phyloP scores from a whole-genome alignment of 2,113 vertebrate genomes.

The Atherinomorus stipes region DNA sequence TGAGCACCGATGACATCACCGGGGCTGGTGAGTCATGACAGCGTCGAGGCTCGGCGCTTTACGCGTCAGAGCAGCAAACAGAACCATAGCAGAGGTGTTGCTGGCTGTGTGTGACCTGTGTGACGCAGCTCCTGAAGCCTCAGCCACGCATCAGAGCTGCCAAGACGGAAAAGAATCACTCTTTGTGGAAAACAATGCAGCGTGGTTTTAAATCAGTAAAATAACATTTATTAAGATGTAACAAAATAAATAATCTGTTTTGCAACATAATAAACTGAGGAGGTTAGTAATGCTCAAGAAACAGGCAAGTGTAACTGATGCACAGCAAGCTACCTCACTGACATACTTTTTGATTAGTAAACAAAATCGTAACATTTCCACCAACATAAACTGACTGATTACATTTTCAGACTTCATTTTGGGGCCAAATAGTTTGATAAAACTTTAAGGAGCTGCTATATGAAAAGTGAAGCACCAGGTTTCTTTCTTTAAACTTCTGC shows the following conservation, averaged over 20 bases:
- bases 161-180: conserved; percentile 19
- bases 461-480: conserved; percentile 45
- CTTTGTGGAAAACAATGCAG: conserved; percentile 33
- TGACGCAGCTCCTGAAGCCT: conserved; percentile 61
- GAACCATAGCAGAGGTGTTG: conserved; percentile 64
- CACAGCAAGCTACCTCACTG: conserved; percentile 56
- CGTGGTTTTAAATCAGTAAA: conserved; percentile 85
- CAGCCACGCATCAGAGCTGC: conserved; percentile 39
- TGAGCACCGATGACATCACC: conserved; percentile 53
- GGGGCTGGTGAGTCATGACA: conserved; percentile 71
- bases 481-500: conserved; percentile 25
- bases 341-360: conserved; percentile 34
- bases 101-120: conserved; percentile 19
- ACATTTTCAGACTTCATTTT: conserved; percentile 14
- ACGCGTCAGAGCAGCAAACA: conserved; percentile 58
- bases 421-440: background rate
- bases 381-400: conserved; percentile 28
- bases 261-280: conserved; percentile 86
- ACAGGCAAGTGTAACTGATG: conserved; percentile 58
- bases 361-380: conserved; percentile 6
- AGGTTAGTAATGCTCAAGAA: conserved; percentile 64
- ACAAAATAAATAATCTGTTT: conserved; percentile 98
- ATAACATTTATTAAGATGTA: conserved; percentile 96
- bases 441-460: conserved; percentile 24
- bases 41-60: conserved; percentile 26